Percentiles rank a stretch among this genome's conserved stretches.
phyloP scores from a whole-genome alignment of 2,888 invertebrate species.

The Cantharis lateralis region DNA sequence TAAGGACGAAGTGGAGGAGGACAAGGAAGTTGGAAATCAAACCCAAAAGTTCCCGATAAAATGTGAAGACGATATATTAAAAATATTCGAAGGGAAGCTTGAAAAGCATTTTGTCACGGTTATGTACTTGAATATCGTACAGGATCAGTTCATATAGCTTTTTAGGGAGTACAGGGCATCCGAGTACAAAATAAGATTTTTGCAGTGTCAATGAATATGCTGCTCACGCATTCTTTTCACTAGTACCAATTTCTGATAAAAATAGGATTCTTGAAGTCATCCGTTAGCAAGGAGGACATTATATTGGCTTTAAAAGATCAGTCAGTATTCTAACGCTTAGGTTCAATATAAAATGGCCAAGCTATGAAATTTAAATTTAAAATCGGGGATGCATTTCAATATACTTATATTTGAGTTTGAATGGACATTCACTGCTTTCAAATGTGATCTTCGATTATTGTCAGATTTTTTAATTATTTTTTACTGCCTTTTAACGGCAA shows the following conservation, averaged over 20 bases:
- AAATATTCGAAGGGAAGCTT: slow-evolving; percentile 2
- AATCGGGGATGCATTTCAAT: slow-evolving; percentile 29
- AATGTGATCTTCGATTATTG: neutral
- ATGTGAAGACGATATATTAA: slow-evolving; percentile 14
- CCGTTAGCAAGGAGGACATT: slow-evolving; percentile 38
- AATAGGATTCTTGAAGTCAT: slow-evolving; percentile 38
- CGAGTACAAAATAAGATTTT: slow-evolving; percentile 7
- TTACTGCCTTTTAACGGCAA: neutral
- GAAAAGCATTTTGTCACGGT: slow-evolving; percentile 20
- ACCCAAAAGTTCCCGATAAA: neutral
- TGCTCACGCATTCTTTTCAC: slow-evolving; percentile 37
- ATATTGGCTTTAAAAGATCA: slow-evolving; percentile 36
- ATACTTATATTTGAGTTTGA: slow-evolving; percentile 23
- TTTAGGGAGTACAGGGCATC: slow-evolving; percentile 25
- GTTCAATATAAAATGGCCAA: slow-evolving; percentile 30
- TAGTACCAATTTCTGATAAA: slow-evolving; percentile 37
- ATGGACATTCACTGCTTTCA: slow-evolving; percentile 22
- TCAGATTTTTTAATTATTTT: neutral
- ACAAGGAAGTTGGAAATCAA: no score
- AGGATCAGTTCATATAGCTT: slow-evolving; percentile 24
- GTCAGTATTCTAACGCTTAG: slow-evolving; percentile 34
- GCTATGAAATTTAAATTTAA: slow-evolving; percentile 34
- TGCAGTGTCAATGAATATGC: slow-evolving; percentile 29
- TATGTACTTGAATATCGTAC: slow-evolving; percentile 25
- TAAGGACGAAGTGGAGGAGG: neutral